phyloP scores from a whole-genome alignment of 2,888 invertebrate genomes.

The Lasioglossum leucozonium region DNA sequence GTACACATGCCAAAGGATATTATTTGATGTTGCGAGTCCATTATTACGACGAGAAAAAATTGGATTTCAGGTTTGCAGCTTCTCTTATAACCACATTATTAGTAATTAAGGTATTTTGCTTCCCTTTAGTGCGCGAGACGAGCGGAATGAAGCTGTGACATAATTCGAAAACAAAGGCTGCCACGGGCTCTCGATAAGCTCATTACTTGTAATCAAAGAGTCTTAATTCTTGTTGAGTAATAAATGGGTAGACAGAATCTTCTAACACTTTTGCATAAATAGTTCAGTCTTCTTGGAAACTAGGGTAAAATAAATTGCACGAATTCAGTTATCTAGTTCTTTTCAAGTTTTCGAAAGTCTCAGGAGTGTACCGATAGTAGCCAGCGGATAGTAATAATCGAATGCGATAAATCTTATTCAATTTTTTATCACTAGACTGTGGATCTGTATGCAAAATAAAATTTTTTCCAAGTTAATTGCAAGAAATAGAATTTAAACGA shows the following conservation, averaged over 20 bases:
- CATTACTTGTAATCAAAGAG: conserved; percentile 17
- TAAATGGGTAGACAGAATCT: not conserved
- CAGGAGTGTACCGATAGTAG: not conserved
- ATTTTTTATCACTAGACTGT: not conserved
- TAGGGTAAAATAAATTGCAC: not conserved
- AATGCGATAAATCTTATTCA: not conserved
- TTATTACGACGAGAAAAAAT: not conserved
- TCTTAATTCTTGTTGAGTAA: conserved; percentile 16
- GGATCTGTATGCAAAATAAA: not conserved
- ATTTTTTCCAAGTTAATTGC: not conserved
- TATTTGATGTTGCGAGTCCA: not conserved
- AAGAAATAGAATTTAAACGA: not conserved
- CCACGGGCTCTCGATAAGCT: not conserved
- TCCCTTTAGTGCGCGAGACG: not conserved
- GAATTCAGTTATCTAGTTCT: not conserved
- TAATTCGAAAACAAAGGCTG: conserved; percentile 17
- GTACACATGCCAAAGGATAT: not conserved
- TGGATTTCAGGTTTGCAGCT: not conserved
- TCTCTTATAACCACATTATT: conserved; percentile 7
- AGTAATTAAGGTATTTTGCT: conserved; percentile 14
- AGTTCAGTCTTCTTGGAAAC: not conserved
- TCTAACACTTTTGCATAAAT: not conserved
- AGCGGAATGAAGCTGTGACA: conserved; percentile 5
- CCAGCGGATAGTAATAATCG: not conserved
- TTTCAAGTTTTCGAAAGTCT: not conserved